Conservation (phyloP, 2,888 invertebrate species). For the Apamea monoglypha region DNA sequence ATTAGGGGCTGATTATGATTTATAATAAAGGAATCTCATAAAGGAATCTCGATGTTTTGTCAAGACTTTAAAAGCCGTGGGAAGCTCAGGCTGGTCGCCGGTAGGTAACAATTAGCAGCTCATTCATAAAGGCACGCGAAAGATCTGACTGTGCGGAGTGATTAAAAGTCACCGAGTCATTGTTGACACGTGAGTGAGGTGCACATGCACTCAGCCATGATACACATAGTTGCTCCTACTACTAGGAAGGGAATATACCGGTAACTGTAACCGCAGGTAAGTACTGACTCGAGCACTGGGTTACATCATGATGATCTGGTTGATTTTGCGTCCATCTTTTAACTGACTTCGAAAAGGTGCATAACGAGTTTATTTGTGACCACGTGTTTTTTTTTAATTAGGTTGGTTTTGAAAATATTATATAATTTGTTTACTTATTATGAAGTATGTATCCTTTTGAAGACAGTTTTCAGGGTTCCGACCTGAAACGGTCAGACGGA, state of each 20-base stretch:
- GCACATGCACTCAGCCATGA: constrained; percentile 22
- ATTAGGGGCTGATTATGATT: neutral
- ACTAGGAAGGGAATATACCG: constrained; percentile 19
- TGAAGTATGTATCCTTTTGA: too few species aligned
- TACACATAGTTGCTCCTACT: neutral
- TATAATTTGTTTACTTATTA: too few species aligned
- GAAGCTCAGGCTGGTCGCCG: neutral
- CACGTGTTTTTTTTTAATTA: neutral
- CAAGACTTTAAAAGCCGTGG: neutral
- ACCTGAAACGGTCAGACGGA: neutral
- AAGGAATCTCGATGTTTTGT: neutral
- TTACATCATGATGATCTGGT: neutral
- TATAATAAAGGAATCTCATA: neutral
- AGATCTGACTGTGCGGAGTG: neutral
- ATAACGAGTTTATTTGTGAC: neutral
- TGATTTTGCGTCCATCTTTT: neutral
- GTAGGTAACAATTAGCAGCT: constrained; percentile 1
- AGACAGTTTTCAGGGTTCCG: neutral
- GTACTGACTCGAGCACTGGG: neutral
- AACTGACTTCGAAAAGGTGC: neutral
- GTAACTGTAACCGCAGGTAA: constrained; percentile 24
- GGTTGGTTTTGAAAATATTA: too few species aligned
- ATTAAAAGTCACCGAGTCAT: constrained; percentile 28
- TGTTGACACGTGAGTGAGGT: constrained; percentile 30
- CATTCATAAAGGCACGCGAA: constrained; percentile 26